A percentile compares a stretch with the other conserved stretches of the same genome.
Evolutionary conservation across 2,113 vertebrate species (phyloP).

Genomic region (Myiozetetes cayanensis): DNA sequence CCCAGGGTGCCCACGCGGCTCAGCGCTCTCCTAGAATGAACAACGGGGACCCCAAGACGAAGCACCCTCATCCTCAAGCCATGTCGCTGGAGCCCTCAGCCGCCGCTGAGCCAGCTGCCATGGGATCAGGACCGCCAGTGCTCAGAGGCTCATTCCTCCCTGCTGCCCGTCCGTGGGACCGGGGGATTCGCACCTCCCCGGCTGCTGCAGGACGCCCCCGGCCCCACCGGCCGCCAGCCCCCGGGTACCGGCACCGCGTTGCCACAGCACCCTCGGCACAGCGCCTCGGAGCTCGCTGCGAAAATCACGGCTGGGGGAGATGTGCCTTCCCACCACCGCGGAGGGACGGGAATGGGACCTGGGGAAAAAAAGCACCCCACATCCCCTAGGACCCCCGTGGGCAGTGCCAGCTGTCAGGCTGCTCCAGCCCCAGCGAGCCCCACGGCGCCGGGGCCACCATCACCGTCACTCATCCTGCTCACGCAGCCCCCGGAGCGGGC

Average conservation of each 20-base stretch:
- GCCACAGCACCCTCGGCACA: neutral
- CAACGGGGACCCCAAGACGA: neutral
- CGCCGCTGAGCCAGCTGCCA: rapidly evolving
- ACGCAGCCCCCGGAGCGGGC: rapidly evolving
- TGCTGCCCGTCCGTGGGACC: rapidly evolving
- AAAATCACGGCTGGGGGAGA: neutral
- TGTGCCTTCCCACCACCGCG: neutral
- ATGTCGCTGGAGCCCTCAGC: neutral
- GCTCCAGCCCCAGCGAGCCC: neutral
- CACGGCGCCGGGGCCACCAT: neutral
- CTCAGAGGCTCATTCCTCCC: neutral
- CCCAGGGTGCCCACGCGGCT: neutral
- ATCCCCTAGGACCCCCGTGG: neutral
- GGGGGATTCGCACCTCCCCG: rapidly evolving
- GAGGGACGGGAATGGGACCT: neutral
- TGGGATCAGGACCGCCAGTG: rapidly evolving
- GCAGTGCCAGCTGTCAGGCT: neutral
- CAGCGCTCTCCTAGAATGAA: neutral
- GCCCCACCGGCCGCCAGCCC: neutral
- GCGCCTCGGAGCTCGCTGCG: neutral
- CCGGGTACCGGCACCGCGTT: neutral
- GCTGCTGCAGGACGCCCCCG: neutral
- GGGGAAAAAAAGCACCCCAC: neutral
- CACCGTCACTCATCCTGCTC: neutral
- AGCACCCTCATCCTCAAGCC: neutral